Evolutionary conservation across 2,113 vertebrate species (phyloP), one percentile per base, ranked within the genome.

Genomic region (Aythya baeri): DNA sequence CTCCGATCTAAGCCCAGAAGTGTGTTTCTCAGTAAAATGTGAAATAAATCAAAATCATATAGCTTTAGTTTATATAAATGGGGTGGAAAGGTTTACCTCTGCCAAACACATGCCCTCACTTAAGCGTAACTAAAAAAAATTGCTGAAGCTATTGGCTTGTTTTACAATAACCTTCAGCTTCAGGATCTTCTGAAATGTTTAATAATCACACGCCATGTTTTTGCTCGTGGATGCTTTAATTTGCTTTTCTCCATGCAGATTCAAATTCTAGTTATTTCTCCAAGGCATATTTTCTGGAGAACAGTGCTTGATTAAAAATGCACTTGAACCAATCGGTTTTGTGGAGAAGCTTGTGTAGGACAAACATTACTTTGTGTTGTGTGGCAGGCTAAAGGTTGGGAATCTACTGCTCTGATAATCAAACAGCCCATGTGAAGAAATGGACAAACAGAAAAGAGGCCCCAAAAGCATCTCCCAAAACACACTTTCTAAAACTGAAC

Each of bases 361-460:
- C 95, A 96, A 96, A 75, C 80, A 78, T 65, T 16, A 94, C 79
- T 90, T 83, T 94, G 93, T 96, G 91, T 2, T 49, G 61, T 58
- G 29, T 2, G 74, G 88, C 67, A 72, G 73, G 57, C 52, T 72
- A 34, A 26, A 72, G 94, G 75, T 8, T 94, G 80, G 91, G 72
- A 63, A 72, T 66, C 88, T 38, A 17, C 90, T 75, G 91, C 83
- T 86, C 73, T 21, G 75, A 34, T 32, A 76, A 52, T 55, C 52
- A 49, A 78, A 50, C 57, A 46, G 61, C 79, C 46, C 73, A 32
- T 1, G 0, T 61, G 70, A 44, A n/a, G 44, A 67, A 70, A 3
- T 13, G 52, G 61, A 22, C 85, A 61, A 55, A 72, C 52, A 46
- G 32, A 86, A 55, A 38, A 58, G 65, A 67, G 43, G 44, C 65